These are phyloP conservation scores for Distichodus sexfasciatus DNA, from an alignment of 2,797 vertebrate species.

Conservation along the genomic window DNA sequence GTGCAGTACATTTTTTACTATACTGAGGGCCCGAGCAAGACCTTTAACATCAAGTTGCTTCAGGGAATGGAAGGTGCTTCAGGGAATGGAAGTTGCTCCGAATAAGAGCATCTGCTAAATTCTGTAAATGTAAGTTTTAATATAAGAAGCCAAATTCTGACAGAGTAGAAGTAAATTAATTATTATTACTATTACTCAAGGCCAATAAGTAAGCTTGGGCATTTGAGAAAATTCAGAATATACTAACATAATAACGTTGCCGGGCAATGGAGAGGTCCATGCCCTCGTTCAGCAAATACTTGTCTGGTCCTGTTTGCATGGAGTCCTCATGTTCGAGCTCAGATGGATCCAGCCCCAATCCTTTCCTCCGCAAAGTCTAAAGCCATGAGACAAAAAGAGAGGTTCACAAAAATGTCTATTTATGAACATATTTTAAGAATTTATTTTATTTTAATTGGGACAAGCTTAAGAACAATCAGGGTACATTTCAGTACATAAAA, in stretches of 20 bases:
- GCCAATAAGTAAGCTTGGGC: not conserved
- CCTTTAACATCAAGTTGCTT: no score
- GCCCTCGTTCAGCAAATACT: conserved; percentile 73
- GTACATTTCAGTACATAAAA: no score
- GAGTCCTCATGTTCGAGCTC: conserved; percentile 83
- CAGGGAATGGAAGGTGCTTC: no score
- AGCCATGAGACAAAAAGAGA: not conserved
- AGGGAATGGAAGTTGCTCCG: no score
- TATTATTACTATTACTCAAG: no score
- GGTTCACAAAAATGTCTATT: not conserved
- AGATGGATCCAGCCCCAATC: conserved; percentile 78
- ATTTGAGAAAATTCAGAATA: not conserved
- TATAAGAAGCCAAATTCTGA: not conserved
- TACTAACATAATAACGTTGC: conserved; percentile 83
- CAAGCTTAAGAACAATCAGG: no score
- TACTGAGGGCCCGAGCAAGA: no score
- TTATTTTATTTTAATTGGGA: no score
- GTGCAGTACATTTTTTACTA: no score
- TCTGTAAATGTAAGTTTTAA: no score
- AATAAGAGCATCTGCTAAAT: no score
- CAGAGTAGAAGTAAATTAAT: not conserved
- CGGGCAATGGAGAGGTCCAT: conserved; percentile 77
- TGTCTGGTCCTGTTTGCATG: conserved; percentile 69
- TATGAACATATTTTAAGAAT: no score
- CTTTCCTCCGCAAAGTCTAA: conserved; percentile 90